phyloP scores from a whole-genome alignment of 2,888 invertebrate species.

The Phania funesta region DNA sequence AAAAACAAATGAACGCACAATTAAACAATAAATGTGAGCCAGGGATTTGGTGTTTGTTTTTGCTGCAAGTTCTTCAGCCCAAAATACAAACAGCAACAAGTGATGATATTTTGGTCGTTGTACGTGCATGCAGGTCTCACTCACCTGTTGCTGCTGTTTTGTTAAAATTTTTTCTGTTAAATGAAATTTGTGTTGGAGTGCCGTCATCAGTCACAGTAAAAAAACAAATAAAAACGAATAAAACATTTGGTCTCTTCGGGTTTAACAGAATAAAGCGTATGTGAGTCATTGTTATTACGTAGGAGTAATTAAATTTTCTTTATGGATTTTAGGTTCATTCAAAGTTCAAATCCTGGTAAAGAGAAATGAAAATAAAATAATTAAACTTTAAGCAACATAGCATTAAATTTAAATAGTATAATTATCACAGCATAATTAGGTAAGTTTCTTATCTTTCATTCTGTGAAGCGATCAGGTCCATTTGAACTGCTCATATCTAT shows the following conservation, averaged over 20 bases:
- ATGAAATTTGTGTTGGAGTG: slow-evolving; percentile 30
- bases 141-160: slow-evolving; percentile 60
- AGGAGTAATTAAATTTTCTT: slow-evolving; percentile 46
- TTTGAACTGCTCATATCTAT: too few species aligned
- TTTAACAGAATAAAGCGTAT: slow-evolving; percentile 26
- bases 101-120: background rate
- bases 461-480: too few species aligned
- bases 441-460: too few species aligned
- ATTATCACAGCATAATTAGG: too few species aligned
- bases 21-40: slow-evolving; percentile 52
- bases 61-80: background rate
- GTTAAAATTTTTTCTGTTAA: background rate
- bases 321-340: slow-evolving; percentile 14
- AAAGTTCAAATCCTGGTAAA: slow-evolving; percentile 49
- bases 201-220: slow-evolving; percentile 59
- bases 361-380: too few species aligned
- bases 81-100: slow-evolving; percentile 18
- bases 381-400: too few species aligned
- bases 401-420: too few species aligned
- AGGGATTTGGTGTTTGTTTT: slow-evolving; percentile 36
- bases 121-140: slow-evolving; percentile 36
- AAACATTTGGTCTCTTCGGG: slow-evolving; percentile 11
- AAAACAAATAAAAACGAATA: slow-evolving; percentile 1
- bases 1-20: background rate
- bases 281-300: slow-evolving; percentile 18